These are phyloP conservation scores for Aporophyla nigra DNA, from an alignment of 2,888 invertebrate species.

Conservation along the genomic window DNA sequence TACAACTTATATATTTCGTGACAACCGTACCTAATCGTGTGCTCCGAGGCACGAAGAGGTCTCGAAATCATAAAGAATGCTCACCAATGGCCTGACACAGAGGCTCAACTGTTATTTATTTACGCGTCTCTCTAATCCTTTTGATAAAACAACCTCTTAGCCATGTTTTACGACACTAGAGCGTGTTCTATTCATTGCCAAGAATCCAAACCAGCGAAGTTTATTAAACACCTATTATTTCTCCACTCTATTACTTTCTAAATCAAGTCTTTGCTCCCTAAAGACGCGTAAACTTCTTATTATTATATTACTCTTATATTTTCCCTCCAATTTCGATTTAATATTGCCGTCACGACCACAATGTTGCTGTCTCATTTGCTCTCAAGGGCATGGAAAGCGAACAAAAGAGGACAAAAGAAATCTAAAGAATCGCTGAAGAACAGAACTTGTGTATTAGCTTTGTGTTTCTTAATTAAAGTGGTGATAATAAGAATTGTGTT, in stretches of 20 bases:
- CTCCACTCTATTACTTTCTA: slow-evolving; percentile 16
- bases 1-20: background rate
- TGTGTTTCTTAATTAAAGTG: slow-evolving; percentile 64
- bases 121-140: background rate
- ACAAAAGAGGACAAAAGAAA: slow-evolving; percentile 59
- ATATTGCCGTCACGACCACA: slow-evolving; percentile 64
- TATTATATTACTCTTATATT: slow-evolving; percentile 48
- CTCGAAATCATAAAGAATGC: background rate
- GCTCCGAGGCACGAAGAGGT: background rate
- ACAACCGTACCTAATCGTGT: background rate
- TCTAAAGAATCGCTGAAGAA: slow-evolving; percentile 36
- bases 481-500: slow-evolving; percentile 22
- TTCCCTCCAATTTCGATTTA: slow-evolving; percentile 54
- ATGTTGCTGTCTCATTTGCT: slow-evolving; percentile 65
- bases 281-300: slow-evolving; percentile 38
- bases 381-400: slow-evolving; percentile 43
- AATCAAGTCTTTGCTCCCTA: slow-evolving; percentile 46
- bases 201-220: background rate
- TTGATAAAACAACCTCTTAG: background rate
- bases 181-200: slow-evolving; percentile 3
- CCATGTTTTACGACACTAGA: slow-evolving; percentile 3
- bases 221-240: slow-evolving; percentile 41
- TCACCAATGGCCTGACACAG: background rate
- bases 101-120: background rate
- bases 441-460: slow-evolving; percentile 59